phyloP scores from a whole-genome alignment of 2,113 vertebrate species.

The Orthonyx spaldingii region DNA sequence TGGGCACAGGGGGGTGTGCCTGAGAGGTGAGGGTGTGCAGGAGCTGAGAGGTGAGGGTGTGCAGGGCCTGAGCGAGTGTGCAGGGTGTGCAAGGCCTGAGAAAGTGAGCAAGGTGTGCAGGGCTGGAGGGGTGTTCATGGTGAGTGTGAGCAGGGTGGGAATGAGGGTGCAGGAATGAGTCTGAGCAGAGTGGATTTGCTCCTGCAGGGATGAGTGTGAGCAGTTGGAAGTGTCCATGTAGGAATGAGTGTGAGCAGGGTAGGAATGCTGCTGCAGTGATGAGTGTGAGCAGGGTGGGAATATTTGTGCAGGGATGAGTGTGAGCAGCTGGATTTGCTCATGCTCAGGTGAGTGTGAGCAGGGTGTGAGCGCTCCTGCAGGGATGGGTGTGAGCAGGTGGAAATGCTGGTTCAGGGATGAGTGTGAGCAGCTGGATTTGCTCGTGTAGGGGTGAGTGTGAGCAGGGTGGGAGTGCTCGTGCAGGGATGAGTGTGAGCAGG shows the following conservation, averaged over 20 bases:
- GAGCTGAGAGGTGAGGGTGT: too few relatives aligned
- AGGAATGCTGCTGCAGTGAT: neutral
- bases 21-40: neutral
- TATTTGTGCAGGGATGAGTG: too few relatives aligned
- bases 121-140: neutral
- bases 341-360: neutral
- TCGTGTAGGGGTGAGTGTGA: neutral
- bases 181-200: too few relatives aligned
- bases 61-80: fast-evolving
- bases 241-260: neutral
- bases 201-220: neutral
- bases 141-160: neutral
- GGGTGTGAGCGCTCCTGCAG: too few relatives aligned
- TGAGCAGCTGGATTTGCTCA: neutral
- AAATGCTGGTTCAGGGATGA: too few relatives aligned
- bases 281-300: neutral
- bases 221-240: fast-evolving
- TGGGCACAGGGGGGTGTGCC: neutral
- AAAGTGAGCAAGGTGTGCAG: neutral
- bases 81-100: neutral
- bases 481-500: neutral
- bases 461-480: neutral
- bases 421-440: neutral
- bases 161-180: too few relatives aligned
- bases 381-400: too few relatives aligned